A percentile compares a stretch with the other conserved stretches of the same genome.
These are phyloP conservation scores for Oryzias celebensis DNA, from an alignment of 2,113 vertebrate genomes.

Conservation along the genomic window DNA sequence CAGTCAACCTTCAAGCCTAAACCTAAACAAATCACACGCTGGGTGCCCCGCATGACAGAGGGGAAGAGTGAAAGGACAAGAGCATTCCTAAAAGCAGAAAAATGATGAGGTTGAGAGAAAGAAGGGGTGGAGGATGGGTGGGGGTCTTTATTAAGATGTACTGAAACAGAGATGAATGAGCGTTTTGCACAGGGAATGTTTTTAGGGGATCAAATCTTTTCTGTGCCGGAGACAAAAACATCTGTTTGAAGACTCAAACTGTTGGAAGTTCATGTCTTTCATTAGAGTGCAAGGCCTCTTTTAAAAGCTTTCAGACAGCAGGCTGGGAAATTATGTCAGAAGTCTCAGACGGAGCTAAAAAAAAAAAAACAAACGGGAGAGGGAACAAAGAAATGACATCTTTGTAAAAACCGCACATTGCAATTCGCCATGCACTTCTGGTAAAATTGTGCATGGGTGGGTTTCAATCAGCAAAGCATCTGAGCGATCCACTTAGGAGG, in stretches of 20 bases:
- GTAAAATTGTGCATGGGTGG: constrained; percentile 23
- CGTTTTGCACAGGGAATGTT: constrained; percentile 60
- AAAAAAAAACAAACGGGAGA: constrained; percentile 17
- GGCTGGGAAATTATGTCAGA: constrained; percentile 38
- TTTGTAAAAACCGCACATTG: not conserved
- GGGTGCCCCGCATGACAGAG: constrained; percentile 73
- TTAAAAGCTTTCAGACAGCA: constrained; percentile 38
- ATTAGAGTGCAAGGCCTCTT: constrained; percentile 35
- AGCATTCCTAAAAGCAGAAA: constrained; percentile 77
- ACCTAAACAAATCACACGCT: constrained; percentile 76
- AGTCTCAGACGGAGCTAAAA: constrained; percentile 8
- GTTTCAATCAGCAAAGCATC: constrained; percentile 50
- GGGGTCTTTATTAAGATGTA: constrained; percentile 83
- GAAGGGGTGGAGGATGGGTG: constrained; percentile 28
- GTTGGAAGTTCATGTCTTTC: constrained; percentile 56
- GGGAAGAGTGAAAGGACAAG: constrained; percentile 78
- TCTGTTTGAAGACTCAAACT: constrained; percentile 69
- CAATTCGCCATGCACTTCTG: constrained; percentile 10
- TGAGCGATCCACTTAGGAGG: constrained; percentile 40
- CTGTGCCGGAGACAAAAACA: constrained; percentile 61
- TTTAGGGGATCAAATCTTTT: constrained; percentile 72
- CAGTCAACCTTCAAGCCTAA: constrained; percentile 73
- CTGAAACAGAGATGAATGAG: constrained; percentile 81
- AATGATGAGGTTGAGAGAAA: constrained; percentile 45
- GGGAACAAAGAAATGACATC: constrained; percentile 15